Conservation (phyloP, 2,113 vertebrate genomes). For the Pipra filicauda region DNA sequence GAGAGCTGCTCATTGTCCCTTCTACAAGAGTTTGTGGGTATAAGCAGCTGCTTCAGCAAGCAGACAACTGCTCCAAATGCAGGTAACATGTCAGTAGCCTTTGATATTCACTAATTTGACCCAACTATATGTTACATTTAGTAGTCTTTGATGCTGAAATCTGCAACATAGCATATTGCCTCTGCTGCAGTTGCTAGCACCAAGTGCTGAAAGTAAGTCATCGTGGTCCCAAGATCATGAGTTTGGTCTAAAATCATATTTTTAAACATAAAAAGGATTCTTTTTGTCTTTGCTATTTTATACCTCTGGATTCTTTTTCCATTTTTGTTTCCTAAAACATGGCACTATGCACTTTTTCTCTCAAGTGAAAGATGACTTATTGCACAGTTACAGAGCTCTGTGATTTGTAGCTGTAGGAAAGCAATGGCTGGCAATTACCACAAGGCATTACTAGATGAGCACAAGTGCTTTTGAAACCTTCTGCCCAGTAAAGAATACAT, state of each 20-base stretch:
- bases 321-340: background rate
- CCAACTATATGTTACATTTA: background rate
- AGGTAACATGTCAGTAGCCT: background rate
- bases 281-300: background rate
- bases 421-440: background rate
- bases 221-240: background rate
- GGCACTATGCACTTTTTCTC: background rate
- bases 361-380: background rate
- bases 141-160: background rate
- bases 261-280: background rate
- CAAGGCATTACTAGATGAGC: background rate
- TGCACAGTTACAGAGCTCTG: background rate
- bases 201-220: background rate
- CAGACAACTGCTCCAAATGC: background rate
- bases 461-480: background rate
- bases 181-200: background rate
- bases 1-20: rapidly evolving
- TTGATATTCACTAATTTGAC: background rate
- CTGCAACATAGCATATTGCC: background rate
- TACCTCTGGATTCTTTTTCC: background rate
- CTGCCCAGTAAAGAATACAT: background rate
- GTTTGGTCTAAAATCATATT: background rate
- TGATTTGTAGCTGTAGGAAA: background rate
- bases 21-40: background rate
- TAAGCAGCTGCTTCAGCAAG: background rate